Evolutionary conservation across 2,888 invertebrate species (phyloP).

Genomic region (Galerucella calmariensis): DNA sequence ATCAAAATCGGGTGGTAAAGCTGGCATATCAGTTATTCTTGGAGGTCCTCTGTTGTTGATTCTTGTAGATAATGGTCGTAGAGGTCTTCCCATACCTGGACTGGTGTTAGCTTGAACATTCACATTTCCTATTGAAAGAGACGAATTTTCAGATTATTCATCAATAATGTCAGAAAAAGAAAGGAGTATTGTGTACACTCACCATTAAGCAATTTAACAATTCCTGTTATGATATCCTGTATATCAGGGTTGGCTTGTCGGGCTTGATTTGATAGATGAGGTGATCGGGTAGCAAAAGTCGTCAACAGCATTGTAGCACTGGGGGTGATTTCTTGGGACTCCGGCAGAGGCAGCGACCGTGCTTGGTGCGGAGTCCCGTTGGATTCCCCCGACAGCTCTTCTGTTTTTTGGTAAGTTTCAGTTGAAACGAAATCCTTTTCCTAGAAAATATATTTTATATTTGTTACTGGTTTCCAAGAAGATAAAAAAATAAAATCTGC

Average conservation of each 20-base stretch:
- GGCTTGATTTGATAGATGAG: slow-evolving; percentile 59
- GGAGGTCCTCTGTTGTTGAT: slow-evolving; percentile 94
- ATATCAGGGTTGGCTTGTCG: slow-evolving; percentile 81
- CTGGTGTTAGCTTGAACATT: slow-evolving; percentile 84
- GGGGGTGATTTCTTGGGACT: slow-evolving; percentile 71
- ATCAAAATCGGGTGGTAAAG: slow-evolving; percentile 76
- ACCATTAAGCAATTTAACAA: slow-evolving; percentile 88
- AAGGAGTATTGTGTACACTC: slow-evolving; percentile 17
- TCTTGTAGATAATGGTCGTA: slow-evolving; percentile 77
- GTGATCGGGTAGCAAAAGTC: slow-evolving; percentile 64
- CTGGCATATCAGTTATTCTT: slow-evolving; percentile 81
- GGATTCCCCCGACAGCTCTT: slow-evolving; percentile 77
- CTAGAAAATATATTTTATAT: neutral
- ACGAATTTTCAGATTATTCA: too few species aligned
- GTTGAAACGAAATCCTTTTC: slow-evolving; percentile 21
- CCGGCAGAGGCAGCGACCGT: slow-evolving; percentile 73
- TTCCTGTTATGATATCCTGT: slow-evolving; percentile 90
- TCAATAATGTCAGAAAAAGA: neutral
- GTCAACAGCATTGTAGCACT: slow-evolving; percentile 64
- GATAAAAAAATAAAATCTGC: neutral
- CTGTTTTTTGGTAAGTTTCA: slow-evolving; percentile 27
- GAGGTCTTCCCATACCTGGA: slow-evolving; percentile 69
- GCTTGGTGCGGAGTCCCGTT: slow-evolving; percentile 80
- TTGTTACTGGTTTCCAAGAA: neutral
- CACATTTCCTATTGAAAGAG: slow-evolving; percentile 69